Evolutionary conservation across 1,140 invertebrate species (phyloP).

Genomic region (Papilio dardanus): DNA sequence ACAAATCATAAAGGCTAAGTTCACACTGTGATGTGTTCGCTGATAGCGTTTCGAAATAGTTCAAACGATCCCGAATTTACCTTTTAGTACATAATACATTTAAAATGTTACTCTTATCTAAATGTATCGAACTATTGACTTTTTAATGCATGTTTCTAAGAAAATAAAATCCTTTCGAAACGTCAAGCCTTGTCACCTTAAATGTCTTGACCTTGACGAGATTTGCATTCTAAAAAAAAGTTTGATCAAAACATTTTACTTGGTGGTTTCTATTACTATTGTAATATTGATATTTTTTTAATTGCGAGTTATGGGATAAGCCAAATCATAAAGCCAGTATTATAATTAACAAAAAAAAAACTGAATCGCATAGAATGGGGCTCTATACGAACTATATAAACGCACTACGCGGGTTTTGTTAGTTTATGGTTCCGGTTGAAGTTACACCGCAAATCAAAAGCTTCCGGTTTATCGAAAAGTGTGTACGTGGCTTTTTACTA

Average conservation of each 20-base stretch:
- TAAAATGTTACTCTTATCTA: slow-evolving; percentile 34
- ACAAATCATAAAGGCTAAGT: slow-evolving; percentile 14
- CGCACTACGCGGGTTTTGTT: no score
- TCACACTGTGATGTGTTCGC: not conserved
- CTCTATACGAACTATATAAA: no score
- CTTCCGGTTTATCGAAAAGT: no score
- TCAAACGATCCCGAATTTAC: slow-evolving; percentile 17
- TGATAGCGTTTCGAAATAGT: slow-evolving; percentile 25
- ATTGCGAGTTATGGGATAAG: no score
- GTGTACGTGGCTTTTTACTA: no score
- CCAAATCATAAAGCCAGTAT: no score
- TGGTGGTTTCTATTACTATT: no score
- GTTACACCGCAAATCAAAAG: no score
- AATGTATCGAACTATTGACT: slow-evolving; percentile 27
- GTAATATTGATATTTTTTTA: no score
- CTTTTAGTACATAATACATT: slow-evolving; percentile 34
- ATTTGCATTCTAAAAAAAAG: slow-evolving; percentile 34
- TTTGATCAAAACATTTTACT: not conserved
- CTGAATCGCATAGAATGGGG: no score
- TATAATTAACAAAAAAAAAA: no score
- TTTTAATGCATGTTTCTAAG: slow-evolving; percentile 18
- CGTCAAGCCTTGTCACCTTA: slow-evolving; percentile 32
- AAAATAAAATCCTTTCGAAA: slow-evolving; percentile 37
- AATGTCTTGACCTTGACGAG: slow-evolving; percentile 28
- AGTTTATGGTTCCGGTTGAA: no score